phyloP scores from a whole-genome alignment of 1,140 invertebrate genomes.

The Papilio machaon region DNA sequence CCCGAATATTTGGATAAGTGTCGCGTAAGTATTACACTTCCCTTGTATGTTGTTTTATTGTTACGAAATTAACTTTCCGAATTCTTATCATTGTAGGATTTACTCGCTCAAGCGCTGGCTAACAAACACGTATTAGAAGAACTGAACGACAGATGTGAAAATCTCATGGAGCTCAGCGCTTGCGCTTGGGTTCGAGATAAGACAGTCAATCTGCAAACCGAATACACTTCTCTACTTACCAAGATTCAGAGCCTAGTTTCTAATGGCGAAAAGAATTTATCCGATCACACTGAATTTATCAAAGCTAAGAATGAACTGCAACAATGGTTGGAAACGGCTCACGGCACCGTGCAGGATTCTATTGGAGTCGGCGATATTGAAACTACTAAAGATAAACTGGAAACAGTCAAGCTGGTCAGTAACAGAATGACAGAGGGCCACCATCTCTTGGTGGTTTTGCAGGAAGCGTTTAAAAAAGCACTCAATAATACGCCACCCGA shows the following conservation, averaged over 20 bases:
- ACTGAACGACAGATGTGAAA: constrained; percentile 93
- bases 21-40: constrained; percentile 82
- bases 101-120: constrained; percentile 89
- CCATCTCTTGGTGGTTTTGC: constrained; percentile 89
- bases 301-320: constrained; percentile 92
- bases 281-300: constrained; percentile 94
- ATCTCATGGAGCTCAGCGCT: constrained; percentile 92
- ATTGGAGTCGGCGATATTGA: constrained; percentile 90
- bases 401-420: constrained; percentile 88
- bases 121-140: constrained; percentile 91
- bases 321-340: constrained; percentile 90
- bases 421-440: constrained; percentile 93
- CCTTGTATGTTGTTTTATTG: neutral
- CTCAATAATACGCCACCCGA: constrained; percentile 90
- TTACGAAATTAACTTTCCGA: neutral
- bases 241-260: constrained; percentile 90
- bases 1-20: constrained; percentile 90
- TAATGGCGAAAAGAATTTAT: constrained; percentile 93
- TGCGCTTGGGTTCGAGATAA: constrained; percentile 92
- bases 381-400: constrained; percentile 91
- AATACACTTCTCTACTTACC: constrained; percentile 89
- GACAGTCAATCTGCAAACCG: constrained; percentile 91
- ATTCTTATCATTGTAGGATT: constrained; percentile 71
- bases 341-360: constrained; percentile 91
- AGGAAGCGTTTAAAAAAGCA: constrained; percentile 93